Conservation (phyloP, 2,888 invertebrate species). For the Tetranychus truncatus region DNA sequence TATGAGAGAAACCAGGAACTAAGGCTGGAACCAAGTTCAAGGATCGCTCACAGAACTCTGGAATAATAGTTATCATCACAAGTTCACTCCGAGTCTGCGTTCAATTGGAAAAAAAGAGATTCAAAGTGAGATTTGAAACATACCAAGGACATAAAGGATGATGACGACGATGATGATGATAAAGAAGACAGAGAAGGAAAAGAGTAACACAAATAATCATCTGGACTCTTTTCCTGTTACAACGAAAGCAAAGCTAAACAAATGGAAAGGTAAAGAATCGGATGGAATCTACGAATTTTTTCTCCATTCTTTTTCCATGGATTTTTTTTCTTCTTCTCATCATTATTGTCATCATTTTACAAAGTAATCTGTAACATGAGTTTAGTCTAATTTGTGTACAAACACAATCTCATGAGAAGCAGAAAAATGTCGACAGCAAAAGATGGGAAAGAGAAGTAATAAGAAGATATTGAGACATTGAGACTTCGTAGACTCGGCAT, state of each 20-base stretch:
- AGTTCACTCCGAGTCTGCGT: background rate
- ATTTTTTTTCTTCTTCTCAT: too few relatives aligned
- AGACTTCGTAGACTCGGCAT: background rate
- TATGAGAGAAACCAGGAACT: constrained; percentile 7
- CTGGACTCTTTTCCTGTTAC: too few relatives aligned
- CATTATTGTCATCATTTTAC: too few relatives aligned
- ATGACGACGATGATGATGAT: too few relatives aligned
- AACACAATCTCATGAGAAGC: background rate
- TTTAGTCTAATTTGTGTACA: background rate
- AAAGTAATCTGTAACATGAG: constrained; percentile 5
- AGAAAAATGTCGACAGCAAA: background rate
- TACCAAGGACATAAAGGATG: too few relatives aligned
- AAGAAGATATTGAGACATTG: background rate
- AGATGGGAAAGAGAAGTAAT: background rate
- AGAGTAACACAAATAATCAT: too few relatives aligned
- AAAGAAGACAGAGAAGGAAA: too few relatives aligned
- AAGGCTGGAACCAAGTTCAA: constrained; percentile 9
- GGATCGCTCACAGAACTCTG: constrained; percentile 3
- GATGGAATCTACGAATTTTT: too few relatives aligned
- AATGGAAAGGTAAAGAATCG: too few relatives aligned
- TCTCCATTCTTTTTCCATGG: too few relatives aligned
- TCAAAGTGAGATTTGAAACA: background rate
- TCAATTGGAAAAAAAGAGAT: background rate
- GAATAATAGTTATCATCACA: background rate
- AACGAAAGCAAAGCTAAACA: too few relatives aligned